Base-by-base conservation (phyloP, 2,888 invertebrate genomes). In the Chymomyza fuscimana region DNA sequence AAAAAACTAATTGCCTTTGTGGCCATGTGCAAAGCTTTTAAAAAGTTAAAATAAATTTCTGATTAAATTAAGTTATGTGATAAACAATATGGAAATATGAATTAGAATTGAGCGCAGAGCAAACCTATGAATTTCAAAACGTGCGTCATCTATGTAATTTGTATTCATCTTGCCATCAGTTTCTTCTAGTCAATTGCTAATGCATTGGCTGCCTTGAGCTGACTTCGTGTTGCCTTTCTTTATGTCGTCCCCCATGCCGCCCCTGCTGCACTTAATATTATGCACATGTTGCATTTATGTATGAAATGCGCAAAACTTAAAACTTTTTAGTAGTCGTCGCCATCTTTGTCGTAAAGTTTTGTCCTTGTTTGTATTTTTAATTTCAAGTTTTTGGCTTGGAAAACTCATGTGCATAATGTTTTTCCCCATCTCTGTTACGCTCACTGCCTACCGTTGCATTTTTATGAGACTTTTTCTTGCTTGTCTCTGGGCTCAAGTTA, bases 241-340 rank as follows among this genome's bases (percentile, higher is more conserved):
- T 19, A 19, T 1, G 19, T 19, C 19, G 19, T 52, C 22, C 16
- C 29, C 36, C 36, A 5, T 32, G 36, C 54, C 32, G 56, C 6
- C 7, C 16, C 25, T 25, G 25, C 25, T 25, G 25, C 19, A 12
- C 79, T 84, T 85, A 80, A 85, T 79, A 74, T 81, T 83, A 85
- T 87, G 87, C 86, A 80, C 87, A 86, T 86, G 87, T 85, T 86
- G 87, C 87, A 85, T 85, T 83, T 83, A 86, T 87, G 81, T 83
- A 86, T 87, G 81, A 84, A 82, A 80, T 76, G 82, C 7, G 25
- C 80, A 78, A 80, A 85, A 73, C 68, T 66, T 78, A 74, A 76
- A 82, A 75, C 61, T 78, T 87, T 36, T 80, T 77, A 80, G 78
- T 65, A 66, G 46, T 62, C 63, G 16, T 67, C 22, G 67, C 19